Base-by-base conservation (phyloP, 1,140 invertebrate genomes). In the Papilio polytes region DNA sequence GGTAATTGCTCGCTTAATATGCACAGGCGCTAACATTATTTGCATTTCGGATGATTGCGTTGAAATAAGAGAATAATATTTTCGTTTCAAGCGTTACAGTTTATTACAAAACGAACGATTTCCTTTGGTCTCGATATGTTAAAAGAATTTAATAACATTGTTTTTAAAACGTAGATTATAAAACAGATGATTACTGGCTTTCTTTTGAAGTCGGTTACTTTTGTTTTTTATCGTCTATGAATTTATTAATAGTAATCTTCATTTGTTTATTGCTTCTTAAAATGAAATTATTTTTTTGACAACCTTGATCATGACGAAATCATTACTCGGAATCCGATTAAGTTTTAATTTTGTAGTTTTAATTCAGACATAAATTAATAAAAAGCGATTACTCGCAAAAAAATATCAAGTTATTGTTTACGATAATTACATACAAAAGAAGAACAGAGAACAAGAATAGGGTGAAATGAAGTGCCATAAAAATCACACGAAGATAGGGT, bases 181-280 rank as follows among this genome's bases (percentile, higher is more conserved):
- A 2, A 26, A 63, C 20, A 18, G 22, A 63, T 56, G 20, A 56
- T 63, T 63, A 26, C 59, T 26, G 20, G 22, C 9, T 3, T 22
- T 20, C 22, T 13, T 63, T 63, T 63, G 59, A 63, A 13, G 59
- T 63, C 22, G 20, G 59, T 26, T 63, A 12, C 15, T 63, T 26
- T 63, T 13, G 26, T 56, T 26, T 59, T 63, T 63, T 63, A 63
- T 26, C 31, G 22, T 63, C 22, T 26, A 63, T 26, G 59, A 63
- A 63, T 12, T 56, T 51, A 18, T 51, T 18, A 51, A 20, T 8
- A n/a, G 53, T 18, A 15, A 56, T 56, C 6, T 56, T 56, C 53
- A n/a, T 56, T 56, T 56, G 53, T 56, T 18, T 56, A 20, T 56
- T 20, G 53, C 53, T 56, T 56, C 53, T 56, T n/a, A 56, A 56